phyloP scores from a whole-genome alignment of 2,113 vertebrate genomes.

The Agelaius tricolor region DNA sequence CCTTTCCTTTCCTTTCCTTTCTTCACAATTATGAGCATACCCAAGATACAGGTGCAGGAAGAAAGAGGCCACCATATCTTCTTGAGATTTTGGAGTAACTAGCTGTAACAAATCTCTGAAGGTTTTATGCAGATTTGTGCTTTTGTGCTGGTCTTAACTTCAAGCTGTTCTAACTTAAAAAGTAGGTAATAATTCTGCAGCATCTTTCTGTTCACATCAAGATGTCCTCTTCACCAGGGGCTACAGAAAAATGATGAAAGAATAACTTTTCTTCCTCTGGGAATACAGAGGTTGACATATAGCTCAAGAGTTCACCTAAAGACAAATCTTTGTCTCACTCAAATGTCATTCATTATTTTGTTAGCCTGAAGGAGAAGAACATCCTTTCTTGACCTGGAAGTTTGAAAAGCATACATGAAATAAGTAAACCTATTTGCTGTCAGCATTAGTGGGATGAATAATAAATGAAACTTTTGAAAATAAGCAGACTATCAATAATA shows the following conservation, averaged over 20 bases:
- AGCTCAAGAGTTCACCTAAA: conserved; percentile 26
- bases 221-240: neutral
- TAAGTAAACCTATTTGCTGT: neutral
- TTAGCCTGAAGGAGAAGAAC: neutral
- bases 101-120: neutral
- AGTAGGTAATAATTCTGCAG: neutral
- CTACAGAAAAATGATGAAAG: conserved; percentile 16
- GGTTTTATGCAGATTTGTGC: neutral
- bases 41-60: neutral
- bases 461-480: neutral
- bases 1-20: neutral
- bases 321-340: conserved; percentile 26
- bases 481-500: neutral
- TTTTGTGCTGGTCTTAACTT: neutral
- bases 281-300: conserved; percentile 16
- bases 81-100: neutral
- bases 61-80: neutral
- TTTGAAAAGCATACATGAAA: neutral
- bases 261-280: neutral
- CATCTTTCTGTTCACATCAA: neutral
- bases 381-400: neutral
- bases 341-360: conserved; percentile 38
- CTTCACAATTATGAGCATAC: neutral
- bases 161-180: neutral
- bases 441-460: neutral